Conservation (phyloP, 1,140 invertebrate genomes). For the Carposina sasakii region DNA sequence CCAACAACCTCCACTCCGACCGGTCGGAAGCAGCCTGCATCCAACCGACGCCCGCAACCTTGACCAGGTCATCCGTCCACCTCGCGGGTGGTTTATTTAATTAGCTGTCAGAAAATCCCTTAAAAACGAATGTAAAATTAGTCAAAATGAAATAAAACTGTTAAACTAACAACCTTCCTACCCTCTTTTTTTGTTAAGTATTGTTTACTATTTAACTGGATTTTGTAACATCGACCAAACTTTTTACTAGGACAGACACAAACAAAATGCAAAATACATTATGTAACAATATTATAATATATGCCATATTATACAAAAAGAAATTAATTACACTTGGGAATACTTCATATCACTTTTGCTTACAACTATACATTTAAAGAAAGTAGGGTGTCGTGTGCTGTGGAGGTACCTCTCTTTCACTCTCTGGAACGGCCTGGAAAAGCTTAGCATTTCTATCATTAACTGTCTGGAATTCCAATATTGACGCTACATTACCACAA, state of each 20-base stretch:
- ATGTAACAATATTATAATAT: constrained; percentile 56
- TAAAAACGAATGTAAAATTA: too few relatives aligned
- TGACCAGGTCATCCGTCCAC: too few relatives aligned
- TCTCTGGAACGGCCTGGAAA: constrained; percentile 95
- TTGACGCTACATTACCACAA: constrained; percentile 95
- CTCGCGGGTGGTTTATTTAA: too few relatives aligned
- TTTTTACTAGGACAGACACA: background rate
- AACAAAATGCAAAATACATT: constrained; percentile 21
- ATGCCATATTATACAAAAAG: constrained; percentile 40
- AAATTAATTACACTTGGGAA: constrained; percentile 42
- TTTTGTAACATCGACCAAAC: too few relatives aligned
- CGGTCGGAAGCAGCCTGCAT: too few relatives aligned
- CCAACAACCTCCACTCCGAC: too few relatives aligned
- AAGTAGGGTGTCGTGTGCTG: constrained; percentile 96
- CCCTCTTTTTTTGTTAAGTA: too few relatives aligned
- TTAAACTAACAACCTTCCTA: too few relatives aligned
- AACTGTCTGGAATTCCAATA: constrained; percentile 86
- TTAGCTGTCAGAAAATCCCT: too few relatives aligned
- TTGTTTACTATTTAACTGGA: too few relatives aligned
- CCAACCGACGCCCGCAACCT: too few relatives aligned
- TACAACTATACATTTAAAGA: constrained; percentile 77
- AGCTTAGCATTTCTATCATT: constrained; percentile 88
- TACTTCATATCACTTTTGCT: constrained; percentile 30
- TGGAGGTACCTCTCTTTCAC: constrained; percentile 92
- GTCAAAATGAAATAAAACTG: too few relatives aligned